These are phyloP conservation scores for Sminthurides bifidus DNA, from an alignment of 1,140 invertebrate species.

Conservation along the genomic window DNA sequence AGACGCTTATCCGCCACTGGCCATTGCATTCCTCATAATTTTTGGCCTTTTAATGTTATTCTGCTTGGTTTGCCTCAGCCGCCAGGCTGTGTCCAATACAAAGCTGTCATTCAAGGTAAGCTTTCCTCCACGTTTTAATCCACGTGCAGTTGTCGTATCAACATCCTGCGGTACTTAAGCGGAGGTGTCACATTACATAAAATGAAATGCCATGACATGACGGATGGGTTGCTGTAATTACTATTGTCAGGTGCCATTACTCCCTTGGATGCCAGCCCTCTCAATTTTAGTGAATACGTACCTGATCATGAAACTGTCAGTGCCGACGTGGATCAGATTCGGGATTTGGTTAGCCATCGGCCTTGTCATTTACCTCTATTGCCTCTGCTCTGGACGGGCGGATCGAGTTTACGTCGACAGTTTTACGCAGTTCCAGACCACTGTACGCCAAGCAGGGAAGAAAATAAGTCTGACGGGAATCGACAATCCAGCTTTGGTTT, in stretches of 20 bases:
- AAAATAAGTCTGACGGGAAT: neutral
- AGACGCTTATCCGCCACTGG: neutral
- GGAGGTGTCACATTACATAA: neutral
- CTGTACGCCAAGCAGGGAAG: neutral
- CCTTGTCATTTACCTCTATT: neutral
- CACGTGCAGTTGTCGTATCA: neutral
- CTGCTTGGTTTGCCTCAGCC: neutral
- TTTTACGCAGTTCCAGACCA: neutral
- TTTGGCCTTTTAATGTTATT: neutral
- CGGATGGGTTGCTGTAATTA: no score
- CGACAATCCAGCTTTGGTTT: neutral
- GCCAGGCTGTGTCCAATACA: neutral
- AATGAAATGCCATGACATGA: neutral
- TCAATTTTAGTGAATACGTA: constrained; percentile 70
- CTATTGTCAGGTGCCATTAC: constrained; percentile 56
- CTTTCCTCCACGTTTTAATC: neutral
- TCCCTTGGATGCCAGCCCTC: constrained; percentile 61
- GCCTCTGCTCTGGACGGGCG: neutral
- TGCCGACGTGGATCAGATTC: constrained; percentile 65
- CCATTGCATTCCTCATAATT: neutral
- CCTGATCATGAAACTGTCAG: constrained; percentile 63
- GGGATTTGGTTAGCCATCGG: constrained; percentile 59
- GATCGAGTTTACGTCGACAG: neutral
- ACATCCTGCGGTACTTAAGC: neutral
- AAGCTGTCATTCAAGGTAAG: neutral